Evolutionary conservation across 2,113 vertebrate species (phyloP).

Genomic region (Triplophysa tibetana): DNA sequence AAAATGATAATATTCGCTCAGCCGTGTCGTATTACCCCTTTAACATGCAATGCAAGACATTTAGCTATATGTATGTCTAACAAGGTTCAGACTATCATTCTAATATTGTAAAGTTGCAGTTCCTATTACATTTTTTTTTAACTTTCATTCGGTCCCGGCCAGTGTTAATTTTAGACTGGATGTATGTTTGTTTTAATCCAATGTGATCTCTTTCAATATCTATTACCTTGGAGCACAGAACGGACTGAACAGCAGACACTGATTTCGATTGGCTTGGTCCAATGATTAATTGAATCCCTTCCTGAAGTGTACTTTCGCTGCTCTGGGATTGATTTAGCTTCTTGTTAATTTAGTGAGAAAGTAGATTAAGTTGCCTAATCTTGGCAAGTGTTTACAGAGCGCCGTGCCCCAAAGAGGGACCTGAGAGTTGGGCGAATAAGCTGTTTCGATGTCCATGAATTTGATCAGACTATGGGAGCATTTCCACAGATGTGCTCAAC

Average conservation of each 20-base stretch:
- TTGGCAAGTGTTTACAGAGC: slow-evolving; percentile 19
- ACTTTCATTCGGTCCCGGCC: background rate
- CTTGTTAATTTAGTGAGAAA: slow-evolving; percentile 57
- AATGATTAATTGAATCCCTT: slow-evolving; percentile 61
- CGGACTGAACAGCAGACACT: slow-evolving; percentile 12
- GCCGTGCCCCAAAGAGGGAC: slow-evolving; percentile 15
- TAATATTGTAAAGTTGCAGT: background rate
- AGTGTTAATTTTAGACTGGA: background rate
- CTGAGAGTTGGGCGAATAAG: slow-evolving; percentile 23
- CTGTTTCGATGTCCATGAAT: slow-evolving; percentile 15
- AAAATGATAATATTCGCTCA: too few species aligned
- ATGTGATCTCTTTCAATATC: slow-evolving; percentile 9
- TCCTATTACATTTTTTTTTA: background rate
- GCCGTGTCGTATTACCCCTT: too few species aligned
- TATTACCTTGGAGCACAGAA: slow-evolving; percentile 6
- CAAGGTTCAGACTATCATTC: background rate
- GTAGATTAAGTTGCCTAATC: slow-evolving; percentile 45
- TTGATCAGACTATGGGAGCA: slow-evolving; percentile 1
- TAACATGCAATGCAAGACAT: too few species aligned
- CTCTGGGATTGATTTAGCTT: slow-evolving; percentile 59
- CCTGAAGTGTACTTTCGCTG: slow-evolving; percentile 51
- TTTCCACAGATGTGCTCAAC: slow-evolving; percentile 9
- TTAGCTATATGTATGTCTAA: background rate
- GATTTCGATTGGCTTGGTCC: slow-evolving; percentile 30
- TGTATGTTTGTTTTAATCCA: background rate